A percentile compares a stretch with the other conserved stretches of the same genome.
These are phyloP conservation scores for Tryphoninae sp. DNA, from an alignment of 2,888 invertebrate genomes.

Conservation along the genomic window DNA sequence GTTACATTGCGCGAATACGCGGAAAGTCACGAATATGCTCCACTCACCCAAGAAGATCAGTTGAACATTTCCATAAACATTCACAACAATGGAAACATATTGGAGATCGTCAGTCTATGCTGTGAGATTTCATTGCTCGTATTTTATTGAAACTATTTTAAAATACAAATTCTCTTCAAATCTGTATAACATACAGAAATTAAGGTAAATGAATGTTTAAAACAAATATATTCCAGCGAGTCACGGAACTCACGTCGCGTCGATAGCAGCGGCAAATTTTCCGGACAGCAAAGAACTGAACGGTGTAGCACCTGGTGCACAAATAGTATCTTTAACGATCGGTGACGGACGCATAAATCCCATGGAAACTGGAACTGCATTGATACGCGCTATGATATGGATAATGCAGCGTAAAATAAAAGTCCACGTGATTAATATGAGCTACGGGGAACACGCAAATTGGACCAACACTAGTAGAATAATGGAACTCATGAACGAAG, in stretches of 20 bases:
- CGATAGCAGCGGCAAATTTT: conserved; percentile 96
- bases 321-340: conserved; percentile 95
- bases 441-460: conserved; percentile 97
- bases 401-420: conserved; percentile 87
- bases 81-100: conserved; percentile 92
- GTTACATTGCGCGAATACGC: conserved; percentile 91
- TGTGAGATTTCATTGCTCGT: conserved; percentile 84
- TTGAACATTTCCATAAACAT: conserved; percentile 96
- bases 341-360: conserved; percentile 95
- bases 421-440: conserved; percentile 98
- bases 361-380: conserved; percentile 98
- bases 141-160: no score
- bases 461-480: conserved; percentile 95
- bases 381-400: conserved; percentile 95
- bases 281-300: conserved; percentile 93
- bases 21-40: conserved; percentile 89
- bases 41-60: conserved; percentile 90
- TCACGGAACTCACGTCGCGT: conserved; percentile 99
- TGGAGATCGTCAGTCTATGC: conserved; percentile 97
- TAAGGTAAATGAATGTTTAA: no score
- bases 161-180: no score
- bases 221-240: conserved; percentile 85
- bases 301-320: conserved; percentile 98
- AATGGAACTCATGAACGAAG: conserved; percentile 91
- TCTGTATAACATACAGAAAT: no score